phyloP scores from a whole-genome alignment of 2,797 vertebrate species.

The Todus mexicanus region DNA sequence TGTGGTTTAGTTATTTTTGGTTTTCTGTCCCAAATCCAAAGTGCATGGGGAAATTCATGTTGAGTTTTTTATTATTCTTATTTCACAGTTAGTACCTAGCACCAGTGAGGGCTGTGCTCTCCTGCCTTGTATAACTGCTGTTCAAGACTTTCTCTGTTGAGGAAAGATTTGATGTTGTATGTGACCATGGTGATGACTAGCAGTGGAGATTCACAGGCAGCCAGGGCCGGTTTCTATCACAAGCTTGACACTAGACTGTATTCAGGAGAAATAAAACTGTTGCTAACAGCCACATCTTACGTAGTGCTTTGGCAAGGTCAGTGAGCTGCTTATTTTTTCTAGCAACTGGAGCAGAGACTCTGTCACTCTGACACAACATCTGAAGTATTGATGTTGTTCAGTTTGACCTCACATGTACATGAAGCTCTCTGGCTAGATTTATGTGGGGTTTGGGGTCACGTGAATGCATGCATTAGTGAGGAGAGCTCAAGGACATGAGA shows the following conservation, averaged over 20 bases:
- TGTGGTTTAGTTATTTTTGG: not conserved
- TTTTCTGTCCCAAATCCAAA: not conserved
- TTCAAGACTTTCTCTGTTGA: not conserved
- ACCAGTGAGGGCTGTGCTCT: not conserved
- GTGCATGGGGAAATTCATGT: not conserved
- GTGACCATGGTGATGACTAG: accelerated
- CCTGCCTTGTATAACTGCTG: not conserved
- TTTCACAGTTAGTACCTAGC: not conserved
- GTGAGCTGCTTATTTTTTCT: not conserved
- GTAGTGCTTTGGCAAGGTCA: not conserved
- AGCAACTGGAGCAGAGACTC: not conserved
- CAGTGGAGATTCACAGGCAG: not conserved
- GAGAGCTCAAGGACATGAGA: not conserved
- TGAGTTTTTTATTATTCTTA: not conserved
- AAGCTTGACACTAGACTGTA: not conserved
- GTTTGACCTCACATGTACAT: not conserved
- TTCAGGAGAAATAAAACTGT: not conserved
- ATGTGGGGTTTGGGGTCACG: not conserved
- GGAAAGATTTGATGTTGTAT: not conserved
- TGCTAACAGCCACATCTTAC: not conserved
- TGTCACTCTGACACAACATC: not conserved
- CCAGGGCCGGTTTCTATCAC: not conserved
- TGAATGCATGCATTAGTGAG: not conserved
- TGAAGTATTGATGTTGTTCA: not conserved
- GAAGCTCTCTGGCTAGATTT: not conserved